Evolutionary conservation across 2,888 invertebrate genomes (phyloP), one percentile per base, ranked within the genome.

Genomic region (Sphaerophoria rueppellii): DNA sequence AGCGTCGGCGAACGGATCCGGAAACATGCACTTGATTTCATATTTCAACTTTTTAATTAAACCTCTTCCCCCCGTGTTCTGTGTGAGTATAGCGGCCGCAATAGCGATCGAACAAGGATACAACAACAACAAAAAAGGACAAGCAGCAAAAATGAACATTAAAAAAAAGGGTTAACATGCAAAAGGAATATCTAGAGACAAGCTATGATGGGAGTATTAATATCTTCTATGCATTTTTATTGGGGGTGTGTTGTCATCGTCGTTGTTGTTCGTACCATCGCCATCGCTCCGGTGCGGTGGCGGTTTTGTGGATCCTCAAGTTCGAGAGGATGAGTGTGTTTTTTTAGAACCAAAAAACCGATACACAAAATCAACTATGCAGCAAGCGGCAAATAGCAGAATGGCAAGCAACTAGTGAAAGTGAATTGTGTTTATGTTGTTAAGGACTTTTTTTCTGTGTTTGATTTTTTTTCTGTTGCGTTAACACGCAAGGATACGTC

Each of bases 21-120:
- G 57, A 80, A 77, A 73, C 81, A 77, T 76, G 76, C 76, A 73
- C 63, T 85, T 81, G 81, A 81, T 85, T 81, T 65, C 73, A 85
- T 77, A 65, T 85, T 76, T 81, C 69, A 77, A 81, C 67, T 85
- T 81, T 80, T 80, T 80, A 85, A 80, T 76, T 80, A 76, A 85
- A 65, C 35, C 43, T 14, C 58, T 4, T 7, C 61, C 54, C 35
- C 24, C 24, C 24, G 1, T 24, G 1, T 24, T 24, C 24, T 24
- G 1, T 24, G 24, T 24, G 24, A 24, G 24, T 24, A 24, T 24
- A 24, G 24, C 24, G 2, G 24, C 24, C 24, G 24, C 24, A 24
- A 2, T 24, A 24, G 24, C 24, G 24, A 24, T 24, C 12, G 52
- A 43, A 32, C n/a, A 57, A 52, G 52, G 46, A 69, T 14, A 16